Percentiles rank a stretch among this genome's conserved stretches.
Evolutionary conservation across 2,888 invertebrate genomes (phyloP).

Genomic region (Hermaeophaga mercurialis): DNA sequence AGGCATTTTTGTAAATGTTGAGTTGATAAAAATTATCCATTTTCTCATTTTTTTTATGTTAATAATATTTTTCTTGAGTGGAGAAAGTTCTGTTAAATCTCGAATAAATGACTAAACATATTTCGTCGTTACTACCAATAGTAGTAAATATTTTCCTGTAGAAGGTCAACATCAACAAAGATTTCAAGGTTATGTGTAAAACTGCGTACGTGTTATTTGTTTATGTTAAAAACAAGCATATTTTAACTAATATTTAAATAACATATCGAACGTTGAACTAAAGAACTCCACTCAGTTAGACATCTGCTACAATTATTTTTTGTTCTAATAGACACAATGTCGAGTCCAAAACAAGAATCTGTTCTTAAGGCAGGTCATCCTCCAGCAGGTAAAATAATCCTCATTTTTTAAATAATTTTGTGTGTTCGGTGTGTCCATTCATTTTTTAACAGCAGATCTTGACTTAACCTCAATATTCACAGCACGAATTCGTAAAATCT

Average conservation of each 20-base stretch:
- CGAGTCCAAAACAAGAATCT: constrained; percentile 65
- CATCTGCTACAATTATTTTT: constrained; percentile 18
- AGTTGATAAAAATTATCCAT: too few relatives aligned
- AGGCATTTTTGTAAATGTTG: too few relatives aligned
- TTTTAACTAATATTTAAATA: constrained; percentile 27
- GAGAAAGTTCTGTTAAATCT: too few relatives aligned
- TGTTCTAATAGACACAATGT: constrained; percentile 53
- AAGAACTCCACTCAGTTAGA: constrained; percentile 1
- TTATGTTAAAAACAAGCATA: constrained; percentile 8
- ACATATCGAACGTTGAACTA: constrained; percentile 29
- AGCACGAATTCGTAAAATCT: too few relatives aligned
- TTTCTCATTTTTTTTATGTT: too few relatives aligned
- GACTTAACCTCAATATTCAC: too few relatives aligned
- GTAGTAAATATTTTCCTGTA: neutral
- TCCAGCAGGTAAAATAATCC: constrained; percentile 81
- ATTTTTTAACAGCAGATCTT: too few relatives aligned
- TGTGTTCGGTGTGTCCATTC: too few relatives aligned
- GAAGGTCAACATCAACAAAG: neutral
- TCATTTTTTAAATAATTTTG: too few relatives aligned
- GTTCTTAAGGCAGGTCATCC: constrained; percentile 87
- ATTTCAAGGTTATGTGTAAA: constrained; percentile 24
- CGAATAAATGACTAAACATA: too few relatives aligned
- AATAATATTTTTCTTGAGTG: too few relatives aligned
- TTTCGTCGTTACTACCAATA: neutral
- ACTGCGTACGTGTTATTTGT: constrained; percentile 30